Conservation (phyloP, 1,140 invertebrate species). For the Contarinia nasturtii region DNA sequence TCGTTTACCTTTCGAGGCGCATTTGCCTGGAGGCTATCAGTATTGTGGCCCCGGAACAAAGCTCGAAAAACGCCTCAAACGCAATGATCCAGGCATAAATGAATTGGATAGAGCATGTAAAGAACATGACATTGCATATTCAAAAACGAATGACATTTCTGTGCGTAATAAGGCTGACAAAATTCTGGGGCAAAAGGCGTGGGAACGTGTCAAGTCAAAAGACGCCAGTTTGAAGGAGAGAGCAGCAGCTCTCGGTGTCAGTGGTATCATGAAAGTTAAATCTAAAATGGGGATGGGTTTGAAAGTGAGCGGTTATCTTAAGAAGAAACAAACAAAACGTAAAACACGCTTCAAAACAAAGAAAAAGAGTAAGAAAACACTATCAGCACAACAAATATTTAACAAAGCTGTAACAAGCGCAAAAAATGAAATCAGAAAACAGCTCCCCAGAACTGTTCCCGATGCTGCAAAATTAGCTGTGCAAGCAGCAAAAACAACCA, state of each 20-base stretch:
- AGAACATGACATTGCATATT: slow-evolving; percentile 21
- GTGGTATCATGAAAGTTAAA: not conserved
- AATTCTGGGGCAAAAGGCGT: not conserved
- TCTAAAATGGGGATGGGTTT: not conserved
- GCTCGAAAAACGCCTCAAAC: slow-evolving; percentile 13
- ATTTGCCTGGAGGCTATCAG: slow-evolving; percentile 24
- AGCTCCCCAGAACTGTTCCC: not conserved
- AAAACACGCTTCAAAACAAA: not conserved
- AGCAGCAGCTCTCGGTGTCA: not conserved
- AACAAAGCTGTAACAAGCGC: not conserved
- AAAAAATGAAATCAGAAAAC: not conserved
- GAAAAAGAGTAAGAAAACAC: not conserved
- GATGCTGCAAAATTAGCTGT: slow-evolving; percentile 6
- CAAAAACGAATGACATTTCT: slow-evolving; percentile 14
- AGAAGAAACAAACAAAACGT: not conserved
- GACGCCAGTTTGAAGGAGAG: not conserved
- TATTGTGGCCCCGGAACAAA: slow-evolving; percentile 29
- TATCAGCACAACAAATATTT: not conserved
- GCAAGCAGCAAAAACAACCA: slow-evolving; percentile 4
- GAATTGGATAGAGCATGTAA: slow-evolving; percentile 14
- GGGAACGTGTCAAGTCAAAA: not conserved
- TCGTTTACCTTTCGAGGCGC: slow-evolving; percentile 23
- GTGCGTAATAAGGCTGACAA: slow-evolving; percentile 21
- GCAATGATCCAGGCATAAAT: slow-evolving; percentile 16
- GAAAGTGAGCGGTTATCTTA: not conserved